phyloP scores from a whole-genome alignment of 2,888 invertebrate species.

The Reticulitermes lucifugus region DNA sequence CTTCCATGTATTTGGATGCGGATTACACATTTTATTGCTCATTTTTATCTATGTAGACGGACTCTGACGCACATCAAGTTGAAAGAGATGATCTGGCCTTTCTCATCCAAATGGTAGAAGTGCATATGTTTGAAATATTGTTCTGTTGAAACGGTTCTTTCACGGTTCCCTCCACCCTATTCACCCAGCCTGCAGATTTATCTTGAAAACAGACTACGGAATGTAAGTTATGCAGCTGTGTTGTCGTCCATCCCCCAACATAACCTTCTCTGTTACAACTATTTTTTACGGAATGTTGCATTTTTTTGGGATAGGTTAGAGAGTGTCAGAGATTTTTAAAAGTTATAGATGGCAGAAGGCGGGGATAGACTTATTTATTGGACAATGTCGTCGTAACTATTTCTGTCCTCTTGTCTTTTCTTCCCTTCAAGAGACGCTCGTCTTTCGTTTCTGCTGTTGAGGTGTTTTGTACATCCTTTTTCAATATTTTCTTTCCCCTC shows the following conservation, averaged over 20 bases:
- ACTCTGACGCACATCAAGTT: conserved; percentile 11
- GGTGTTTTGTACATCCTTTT: no score
- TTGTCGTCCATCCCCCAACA: conserved; percentile 21
- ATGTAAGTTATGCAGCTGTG: conserved; percentile 25
- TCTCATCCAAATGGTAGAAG: conserved; percentile 11
- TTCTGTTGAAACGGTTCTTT: conserved; percentile 10
- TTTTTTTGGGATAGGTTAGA: not conserved
- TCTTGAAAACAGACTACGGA: conserved; percentile 19
- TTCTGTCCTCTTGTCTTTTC: conserved; percentile 47
- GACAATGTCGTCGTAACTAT: conserved; percentile 45
- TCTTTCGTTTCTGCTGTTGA: not conserved
- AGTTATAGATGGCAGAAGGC: not conserved
- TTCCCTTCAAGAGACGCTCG: conserved; percentile 43
- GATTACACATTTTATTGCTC: conserved; percentile 16
- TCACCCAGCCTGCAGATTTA: conserved; percentile 3
- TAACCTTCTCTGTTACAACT: conserved; percentile 1
- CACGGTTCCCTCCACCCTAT: not conserved
- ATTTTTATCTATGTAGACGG: not conserved
- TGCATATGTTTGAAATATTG: not conserved
- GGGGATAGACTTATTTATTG: conserved; percentile 43
- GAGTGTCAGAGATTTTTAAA: conserved; percentile 19
- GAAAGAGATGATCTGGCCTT: not conserved
- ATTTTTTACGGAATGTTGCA: conserved; percentile 3
- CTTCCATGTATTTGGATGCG: conserved; percentile 14
- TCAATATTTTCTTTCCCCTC: not conserved